phyloP scores from a whole-genome alignment of 1,140 invertebrate species.

The Saccostrea echinata region DNA sequence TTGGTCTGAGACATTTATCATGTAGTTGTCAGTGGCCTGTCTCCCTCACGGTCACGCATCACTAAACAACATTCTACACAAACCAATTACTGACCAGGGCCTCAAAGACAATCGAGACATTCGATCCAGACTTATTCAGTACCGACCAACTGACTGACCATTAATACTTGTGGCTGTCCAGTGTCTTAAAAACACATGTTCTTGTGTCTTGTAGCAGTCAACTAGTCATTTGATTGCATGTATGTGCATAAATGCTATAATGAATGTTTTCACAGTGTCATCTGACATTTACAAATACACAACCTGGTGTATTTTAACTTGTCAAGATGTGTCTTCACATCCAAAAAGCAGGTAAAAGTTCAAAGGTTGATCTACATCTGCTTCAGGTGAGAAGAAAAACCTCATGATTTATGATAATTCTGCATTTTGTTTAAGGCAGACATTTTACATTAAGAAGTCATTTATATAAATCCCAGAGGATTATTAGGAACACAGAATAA shows the following conservation, averaged over 20 bases:
- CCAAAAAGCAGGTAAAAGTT: neutral
- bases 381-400: neutral
- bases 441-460: neutral
- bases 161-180: neutral
- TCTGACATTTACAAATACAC: neutral
- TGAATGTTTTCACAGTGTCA: neutral
- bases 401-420: neutral
- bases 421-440: neutral
- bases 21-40: neutral
- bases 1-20: conserved; percentile 21
- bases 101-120: neutral
- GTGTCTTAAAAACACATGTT: neutral
- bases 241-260: neutral
- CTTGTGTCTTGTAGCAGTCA: neutral
- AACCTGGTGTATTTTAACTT: neutral
- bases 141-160: neutral
- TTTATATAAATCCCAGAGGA: neutral
- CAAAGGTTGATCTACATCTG: neutral
- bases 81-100: neutral
- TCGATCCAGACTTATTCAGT: neutral
- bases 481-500: neutral
- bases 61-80: neutral
- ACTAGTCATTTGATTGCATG: neutral
- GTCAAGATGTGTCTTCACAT: neutral
- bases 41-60: neutral